Evolutionary conservation across 2,113 vertebrate species (phyloP), one percentile per base, ranked within the genome.

Genomic region (Sphyrna mokarran): DNA sequence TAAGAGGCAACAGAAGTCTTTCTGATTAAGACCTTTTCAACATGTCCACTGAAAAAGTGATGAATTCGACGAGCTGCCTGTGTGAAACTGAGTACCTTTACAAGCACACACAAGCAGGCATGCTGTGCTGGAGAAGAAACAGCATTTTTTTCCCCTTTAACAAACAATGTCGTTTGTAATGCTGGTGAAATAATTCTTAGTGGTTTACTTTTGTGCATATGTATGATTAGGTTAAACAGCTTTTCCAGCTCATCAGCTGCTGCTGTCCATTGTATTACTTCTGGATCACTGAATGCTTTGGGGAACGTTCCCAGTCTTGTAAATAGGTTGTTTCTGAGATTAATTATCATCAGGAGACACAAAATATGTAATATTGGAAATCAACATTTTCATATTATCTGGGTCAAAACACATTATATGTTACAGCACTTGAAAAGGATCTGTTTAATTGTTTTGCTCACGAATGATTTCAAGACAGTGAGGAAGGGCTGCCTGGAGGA

Each of bases 1-100:
- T 95, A 95, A 95, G 94, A 95, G 69, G 94, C 94, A 95, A 95
- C 69, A 54, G 94, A 95, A 70, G 69, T 76, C 40, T 95, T 48
- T 95, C 94, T 95, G 69, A 95, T 95, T 95, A 95, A 72, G 94
- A 76, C 69, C 68, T 70, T 72, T 95, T 95, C 93, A 95, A 95
- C 94, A 95, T 70, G 66, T 72, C 68, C 68, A 48, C 26, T 70
- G 69, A 43, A 70, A 70, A 95, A 72, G 68, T 95, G 94, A 72
- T 95, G 68, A 95, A 95, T 95, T 76, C 43, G 26, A 54, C 11
- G 69, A 95, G 94, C 94, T 72, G 94, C 29, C 54, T 76, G n/a
- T 72, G 69, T 95, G 94, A 76, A 72, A 43, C 94, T 29, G 94
- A 94, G 40, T 54, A 95, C 23, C 20, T 70, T 95, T 95, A 76